phyloP scores from a whole-genome alignment of 2,888 invertebrate genomes.

The Ypsolopha scabrella region DNA sequence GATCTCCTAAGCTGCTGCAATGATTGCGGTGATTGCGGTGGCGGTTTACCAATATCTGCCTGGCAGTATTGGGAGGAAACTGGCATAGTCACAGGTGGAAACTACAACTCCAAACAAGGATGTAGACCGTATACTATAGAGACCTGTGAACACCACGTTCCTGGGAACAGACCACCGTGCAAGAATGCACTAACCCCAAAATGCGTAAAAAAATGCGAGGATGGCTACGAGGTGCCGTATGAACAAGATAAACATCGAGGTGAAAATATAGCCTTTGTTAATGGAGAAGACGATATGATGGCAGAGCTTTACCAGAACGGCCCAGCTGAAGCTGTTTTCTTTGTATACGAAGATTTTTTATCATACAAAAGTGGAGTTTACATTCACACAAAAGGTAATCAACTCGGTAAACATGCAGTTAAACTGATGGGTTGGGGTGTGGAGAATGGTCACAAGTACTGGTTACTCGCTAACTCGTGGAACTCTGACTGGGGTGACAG shows the following conservation, averaged over 20 bases:
- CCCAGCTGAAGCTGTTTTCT: constrained; percentile 91
- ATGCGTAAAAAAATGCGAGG: constrained; percentile 78
- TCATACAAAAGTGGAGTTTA: constrained; percentile 83
- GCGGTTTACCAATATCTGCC: constrained; percentile 83
- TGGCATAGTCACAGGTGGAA: constrained; percentile 91
- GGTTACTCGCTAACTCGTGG: constrained; percentile 95
- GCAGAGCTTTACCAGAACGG: constrained; percentile 86
- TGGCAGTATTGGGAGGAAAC: constrained; percentile 89
- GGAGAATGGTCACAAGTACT: constrained; percentile 82
- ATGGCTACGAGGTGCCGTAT: constrained; percentile 76
- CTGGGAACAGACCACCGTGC: constrained; percentile 81
- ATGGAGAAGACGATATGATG: constrained; percentile 76
- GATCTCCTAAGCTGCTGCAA: constrained; percentile 87
- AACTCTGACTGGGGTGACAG: constrained; percentile 93
- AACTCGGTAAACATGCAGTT: constrained; percentile 88
- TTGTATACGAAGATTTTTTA: constrained; percentile 86
- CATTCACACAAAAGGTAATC: constrained; percentile 76
- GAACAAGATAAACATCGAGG: constrained; percentile 82
- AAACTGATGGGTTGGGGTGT: constrained; percentile 93
- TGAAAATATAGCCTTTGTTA: constrained; percentile 72
- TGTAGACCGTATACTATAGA: constrained; percentile 84
- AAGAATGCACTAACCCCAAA: constrained; percentile 80
- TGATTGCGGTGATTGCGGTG: constrained; percentile 82
- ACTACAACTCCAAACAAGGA: constrained; percentile 77
- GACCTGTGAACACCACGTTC: constrained; percentile 92